phyloP scores from a whole-genome alignment of 1,140 invertebrate genomes.

The Caenorhabditis tropicalis region DNA sequence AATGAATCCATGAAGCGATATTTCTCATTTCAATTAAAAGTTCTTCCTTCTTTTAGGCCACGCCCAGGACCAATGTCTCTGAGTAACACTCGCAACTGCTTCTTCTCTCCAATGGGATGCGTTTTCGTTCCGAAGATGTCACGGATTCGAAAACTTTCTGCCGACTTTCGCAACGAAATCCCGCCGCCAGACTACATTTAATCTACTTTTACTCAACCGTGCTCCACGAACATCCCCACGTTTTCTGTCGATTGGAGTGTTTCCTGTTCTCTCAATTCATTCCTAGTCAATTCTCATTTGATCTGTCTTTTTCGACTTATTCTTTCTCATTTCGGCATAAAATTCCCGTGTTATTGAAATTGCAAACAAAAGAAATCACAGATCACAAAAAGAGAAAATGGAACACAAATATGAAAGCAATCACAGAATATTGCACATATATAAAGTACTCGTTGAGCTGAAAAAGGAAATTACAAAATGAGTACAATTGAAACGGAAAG shows the following conservation, averaged over 20 bases:
- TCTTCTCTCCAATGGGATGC: slow-evolving; percentile 50
- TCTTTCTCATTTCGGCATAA: background rate
- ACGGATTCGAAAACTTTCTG: background rate
- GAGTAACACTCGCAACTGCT: slow-evolving; percentile 43
- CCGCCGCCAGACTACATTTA: slow-evolving; percentile 33
- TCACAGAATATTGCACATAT: slow-evolving; percentile 19
- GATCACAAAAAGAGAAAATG: background rate
- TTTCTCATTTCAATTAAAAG: background rate
- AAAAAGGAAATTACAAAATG: background rate
- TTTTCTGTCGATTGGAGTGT: slow-evolving; percentile 14
- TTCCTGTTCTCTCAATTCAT: slow-evolving; percentile 1
- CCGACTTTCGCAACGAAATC: slow-evolving; percentile 41
- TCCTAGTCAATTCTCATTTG: background rate
- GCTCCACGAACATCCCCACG: slow-evolving; percentile 17
- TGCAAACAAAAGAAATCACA: slow-evolving; percentile 3
- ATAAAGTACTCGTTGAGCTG: background rate
- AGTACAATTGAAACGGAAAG: slow-evolving; percentile 4
- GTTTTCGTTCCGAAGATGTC: slow-evolving; percentile 46
- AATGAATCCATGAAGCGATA: no score
- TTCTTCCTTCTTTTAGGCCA: background rate
- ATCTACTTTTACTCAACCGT: background rate
- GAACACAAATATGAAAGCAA: background rate
- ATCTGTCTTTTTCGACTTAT: background rate
- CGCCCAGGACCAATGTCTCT: slow-evolving; percentile 34
- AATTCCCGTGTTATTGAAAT: background rate